These are phyloP conservation scores for Dendroctonus valens DNA, from an alignment of 1,140 invertebrate genomes.

Conservation along the genomic window DNA sequence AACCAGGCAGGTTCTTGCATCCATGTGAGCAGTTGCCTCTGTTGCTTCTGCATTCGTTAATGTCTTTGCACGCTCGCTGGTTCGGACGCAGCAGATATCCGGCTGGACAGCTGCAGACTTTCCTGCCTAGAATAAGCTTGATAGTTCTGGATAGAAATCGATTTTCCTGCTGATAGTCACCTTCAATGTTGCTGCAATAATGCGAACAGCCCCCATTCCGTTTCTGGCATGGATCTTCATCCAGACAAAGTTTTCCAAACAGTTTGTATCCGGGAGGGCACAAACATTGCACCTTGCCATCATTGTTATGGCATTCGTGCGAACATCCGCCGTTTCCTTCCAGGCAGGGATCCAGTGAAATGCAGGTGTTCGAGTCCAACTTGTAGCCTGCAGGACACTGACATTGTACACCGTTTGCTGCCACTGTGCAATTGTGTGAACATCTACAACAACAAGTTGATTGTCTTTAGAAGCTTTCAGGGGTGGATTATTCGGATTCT, in stretches of 20 bases:
- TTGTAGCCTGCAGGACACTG: conserved; percentile 59
- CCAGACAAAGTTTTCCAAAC: conserved; percentile 35
- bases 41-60: conserved; percentile 65
- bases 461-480: no score
- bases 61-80: conserved; percentile 56
- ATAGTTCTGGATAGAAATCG: no score
- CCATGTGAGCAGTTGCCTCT: conserved; percentile 68
- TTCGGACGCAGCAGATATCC: conserved; percentile 54
- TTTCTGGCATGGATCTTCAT: conserved; percentile 41
- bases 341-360: conserved; percentile 54
- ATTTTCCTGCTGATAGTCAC: conserved; percentile 22
- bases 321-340: conserved; percentile 55
- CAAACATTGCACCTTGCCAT: conserved; percentile 48
- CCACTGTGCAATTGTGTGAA: conserved; percentile 57
- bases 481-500: neutral
- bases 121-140: conserved; percentile 35
- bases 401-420: conserved; percentile 57
- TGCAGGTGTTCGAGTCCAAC: conserved; percentile 53
- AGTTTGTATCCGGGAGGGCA: conserved; percentile 49
- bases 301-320: conserved; percentile 45
- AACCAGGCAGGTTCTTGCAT: conserved; percentile 68
- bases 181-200: conserved; percentile 53
- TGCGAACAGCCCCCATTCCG: conserved; percentile 67
- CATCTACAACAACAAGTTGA: conserved; percentile 47
- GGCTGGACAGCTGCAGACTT: conserved; percentile 59